Evolutionary conservation across 2,888 invertebrate species (phyloP), one percentile per base, ranked within the genome.

Genomic region (Glyphotaelius pellucidus): DNA sequence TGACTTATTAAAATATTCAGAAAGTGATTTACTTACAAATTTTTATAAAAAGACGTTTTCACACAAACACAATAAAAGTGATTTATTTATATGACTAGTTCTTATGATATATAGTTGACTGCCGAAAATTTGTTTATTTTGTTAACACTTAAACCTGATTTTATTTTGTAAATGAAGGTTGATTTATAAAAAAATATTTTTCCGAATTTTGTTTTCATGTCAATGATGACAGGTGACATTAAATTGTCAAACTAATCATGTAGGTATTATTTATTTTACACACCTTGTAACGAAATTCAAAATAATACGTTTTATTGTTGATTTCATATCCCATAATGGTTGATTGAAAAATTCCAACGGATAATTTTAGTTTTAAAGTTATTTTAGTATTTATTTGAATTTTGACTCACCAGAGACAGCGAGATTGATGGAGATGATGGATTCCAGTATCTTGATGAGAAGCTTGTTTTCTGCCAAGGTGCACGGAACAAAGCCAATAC

Each of bases 401-500:
- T 35, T 84, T 85, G 31, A 94, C 95, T 95, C 90, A 96, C 96
- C 96, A 7, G 95, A 94, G 0, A 95, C 95, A 0, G 96, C 94
- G 47, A 96, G 95, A 93, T 96, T 96, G 90, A 96, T 95, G 0
- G 95, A 96, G 15, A 96, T 94, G 93, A 96, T 93, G 2, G 96
- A 95, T 93, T 96, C 96, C 92, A 95, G 94, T 85, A 96, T 94
- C 94, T 95, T 95, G 93, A 95, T 94, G 32, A 95, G 95, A 38
- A 95, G 90, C 85, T 95, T 93, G 94, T 94, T 93, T 94, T 95
- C 95, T 0, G 94, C 91, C 42, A 83, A 11, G 14, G 94, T 93
- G 42, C 94, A 94, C 80, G 94, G 94, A 89, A 94, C 93, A 91
- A 93, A 91, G 91, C 95, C 94, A 94, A 95, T 93, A 42, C 94